These are phyloP conservation scores for Pteruthius melanotis DNA, from an alignment of 2,113 vertebrate genomes.

Conservation along the genomic window DNA sequence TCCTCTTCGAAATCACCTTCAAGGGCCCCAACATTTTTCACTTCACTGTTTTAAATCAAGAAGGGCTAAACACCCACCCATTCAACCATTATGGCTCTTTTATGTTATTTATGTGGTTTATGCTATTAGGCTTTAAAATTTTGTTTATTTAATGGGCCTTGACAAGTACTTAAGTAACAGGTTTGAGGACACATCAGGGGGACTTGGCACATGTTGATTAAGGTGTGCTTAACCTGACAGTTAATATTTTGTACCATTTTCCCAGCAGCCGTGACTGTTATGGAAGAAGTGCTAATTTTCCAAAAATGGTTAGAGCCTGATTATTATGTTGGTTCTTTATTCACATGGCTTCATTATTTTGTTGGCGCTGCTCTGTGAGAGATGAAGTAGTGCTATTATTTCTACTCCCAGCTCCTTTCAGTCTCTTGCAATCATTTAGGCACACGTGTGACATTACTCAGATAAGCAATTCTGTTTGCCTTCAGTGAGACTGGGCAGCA, in stretches of 20 bases:
- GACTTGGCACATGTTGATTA: constrained; percentile 57
- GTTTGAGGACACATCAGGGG: constrained; percentile 39
- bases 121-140: constrained; percentile 58
- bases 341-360: constrained; percentile 48
- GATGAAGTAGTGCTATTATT: constrained; percentile 51
- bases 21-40: constrained; percentile 62
- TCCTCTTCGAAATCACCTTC: constrained; percentile 72
- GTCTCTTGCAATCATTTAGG: constrained; percentile 17
- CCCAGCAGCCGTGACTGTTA: constrained; percentile 19
- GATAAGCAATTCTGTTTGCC: neutral
- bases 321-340: constrained; percentile 38
- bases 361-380: constrained; percentile 13
- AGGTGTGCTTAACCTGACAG: constrained; percentile 46
- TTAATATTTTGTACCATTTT: constrained; percentile 53
- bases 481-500: neutral
- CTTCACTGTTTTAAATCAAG: constrained; percentile 73
- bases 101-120: constrained; percentile 52
- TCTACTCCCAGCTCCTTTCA: constrained; percentile 43
- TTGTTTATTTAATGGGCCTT: constrained; percentile 73
- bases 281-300: constrained; percentile 50
- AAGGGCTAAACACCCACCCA: constrained; percentile 63
- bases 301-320: constrained; percentile 31
- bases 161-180: constrained; percentile 55
- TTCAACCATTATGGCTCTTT: constrained; percentile 58
- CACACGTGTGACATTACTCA: neutral